A percentile compares a stretch with the other conserved stretches of the same genome.
Evolutionary conservation across 2,888 invertebrate species (phyloP).

Genomic region (Anthophora plumipes): DNA sequence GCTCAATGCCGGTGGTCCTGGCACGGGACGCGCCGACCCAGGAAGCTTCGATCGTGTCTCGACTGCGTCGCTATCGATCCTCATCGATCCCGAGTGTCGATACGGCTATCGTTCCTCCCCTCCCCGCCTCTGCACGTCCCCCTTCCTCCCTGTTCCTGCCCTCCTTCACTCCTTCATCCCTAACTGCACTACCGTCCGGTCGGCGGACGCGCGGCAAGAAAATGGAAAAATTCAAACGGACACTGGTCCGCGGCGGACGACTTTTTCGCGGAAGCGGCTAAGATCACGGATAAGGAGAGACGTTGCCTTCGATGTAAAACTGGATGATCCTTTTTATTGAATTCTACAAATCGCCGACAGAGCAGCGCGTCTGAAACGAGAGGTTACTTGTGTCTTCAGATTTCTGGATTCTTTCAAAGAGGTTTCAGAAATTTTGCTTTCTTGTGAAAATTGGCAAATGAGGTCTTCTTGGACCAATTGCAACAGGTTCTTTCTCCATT

Average conservation of each 20-base stretch:
- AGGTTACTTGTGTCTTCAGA: not conserved
- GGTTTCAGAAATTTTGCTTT: too few relatives aligned
- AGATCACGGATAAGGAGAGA: conserved; percentile 46
- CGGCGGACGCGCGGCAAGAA: conserved; percentile 49
- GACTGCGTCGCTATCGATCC: conserved; percentile 63
- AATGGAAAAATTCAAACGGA: conserved; percentile 60
- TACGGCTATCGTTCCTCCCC: conserved; percentile 52
- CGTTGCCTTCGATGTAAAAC: conserved; percentile 4
- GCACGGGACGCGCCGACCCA: conserved; percentile 61
- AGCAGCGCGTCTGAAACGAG: too few relatives aligned
- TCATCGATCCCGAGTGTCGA: conserved; percentile 60
- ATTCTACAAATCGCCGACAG: conserved; percentile 17
- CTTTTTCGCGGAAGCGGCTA: conserved; percentile 55
- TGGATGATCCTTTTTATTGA: conserved; percentile 25
- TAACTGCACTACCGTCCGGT: not conserved
- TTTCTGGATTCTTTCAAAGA: not conserved
- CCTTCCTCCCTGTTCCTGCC: not conserved
- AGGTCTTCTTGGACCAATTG: too few relatives aligned
- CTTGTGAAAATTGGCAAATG: too few relatives aligned
- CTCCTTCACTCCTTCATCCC: not conserved
- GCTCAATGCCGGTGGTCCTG: conserved; percentile 82
- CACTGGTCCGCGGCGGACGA: conserved; percentile 43
- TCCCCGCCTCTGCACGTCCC: too few relatives aligned
- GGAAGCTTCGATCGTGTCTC: conserved; percentile 69
- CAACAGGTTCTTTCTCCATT: too few relatives aligned